phyloP scores from a whole-genome alignment of 2,888 invertebrate genomes.

The Drosophila seclusa region DNA sequence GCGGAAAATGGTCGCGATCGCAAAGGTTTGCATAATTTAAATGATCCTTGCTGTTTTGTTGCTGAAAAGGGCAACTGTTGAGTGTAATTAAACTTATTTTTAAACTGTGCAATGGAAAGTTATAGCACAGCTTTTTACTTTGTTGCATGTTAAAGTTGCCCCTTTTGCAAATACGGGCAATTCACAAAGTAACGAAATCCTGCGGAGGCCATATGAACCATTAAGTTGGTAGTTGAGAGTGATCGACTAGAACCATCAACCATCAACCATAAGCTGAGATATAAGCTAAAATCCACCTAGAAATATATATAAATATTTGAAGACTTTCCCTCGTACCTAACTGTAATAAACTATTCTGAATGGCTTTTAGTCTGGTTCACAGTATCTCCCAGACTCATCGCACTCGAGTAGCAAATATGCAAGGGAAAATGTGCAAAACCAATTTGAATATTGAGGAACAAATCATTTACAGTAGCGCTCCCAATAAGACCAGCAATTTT shows the following conservation, averaged over 20 bases:
- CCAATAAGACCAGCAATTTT: not conserved
- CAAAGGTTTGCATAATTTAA: constrained; percentile 44
- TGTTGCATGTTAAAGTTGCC: not conserved
- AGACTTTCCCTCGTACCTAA: not conserved
- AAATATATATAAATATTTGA: not conserved
- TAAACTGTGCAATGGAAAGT: constrained; percentile 3
- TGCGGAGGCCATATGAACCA: not conserved
- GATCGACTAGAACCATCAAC: not conserved
- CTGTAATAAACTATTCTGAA: not conserved
- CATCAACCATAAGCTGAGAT: not conserved
- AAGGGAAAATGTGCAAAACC: not conserved
- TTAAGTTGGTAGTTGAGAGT: not conserved
- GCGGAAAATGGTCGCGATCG: constrained; percentile 26
- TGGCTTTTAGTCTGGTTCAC: not conserved
- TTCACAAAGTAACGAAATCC: not conserved
- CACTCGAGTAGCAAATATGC: not conserved
- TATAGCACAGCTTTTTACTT: not conserved
- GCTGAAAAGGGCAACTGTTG: not conserved
- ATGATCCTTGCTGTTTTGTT: not conserved
- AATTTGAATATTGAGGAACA: not conserved
- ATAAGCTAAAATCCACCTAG: not conserved
- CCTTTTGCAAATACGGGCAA: not conserved
- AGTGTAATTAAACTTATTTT: constrained; percentile 19
- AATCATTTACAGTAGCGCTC: not conserved
- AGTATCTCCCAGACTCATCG: not conserved